These are phyloP conservation scores for Pseudomyrmex gracilis DNA, from an alignment of 1,140 invertebrate species.

Conservation along the genomic window DNA sequence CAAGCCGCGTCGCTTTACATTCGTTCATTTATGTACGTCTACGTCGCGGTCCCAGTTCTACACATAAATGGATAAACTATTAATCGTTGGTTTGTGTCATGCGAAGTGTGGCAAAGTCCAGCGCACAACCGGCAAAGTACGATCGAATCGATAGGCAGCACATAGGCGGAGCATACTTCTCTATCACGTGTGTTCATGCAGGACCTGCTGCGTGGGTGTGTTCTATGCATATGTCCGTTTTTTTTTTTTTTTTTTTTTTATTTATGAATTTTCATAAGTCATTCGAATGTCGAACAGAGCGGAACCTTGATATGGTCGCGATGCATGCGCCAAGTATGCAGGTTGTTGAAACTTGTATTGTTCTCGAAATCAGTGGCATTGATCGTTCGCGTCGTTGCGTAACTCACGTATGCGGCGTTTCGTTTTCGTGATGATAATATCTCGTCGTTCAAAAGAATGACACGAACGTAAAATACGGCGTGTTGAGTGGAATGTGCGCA, in stretches of 20 bases:
- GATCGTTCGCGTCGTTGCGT: constrained; percentile 15
- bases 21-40: constrained; percentile 5
- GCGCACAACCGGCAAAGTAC: neutral
- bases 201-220: constrained; percentile 17
- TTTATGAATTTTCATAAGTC: constrained; percentile 45
- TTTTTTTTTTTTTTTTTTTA: neutral
- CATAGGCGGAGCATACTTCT: neutral
- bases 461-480: constrained; percentile 8
- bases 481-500: constrained; percentile 5
- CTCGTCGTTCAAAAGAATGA: constrained; percentile 1
- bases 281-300: constrained; percentile 6
- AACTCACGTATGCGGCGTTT: constrained; percentile 6
- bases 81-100: constrained; percentile 53
- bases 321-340: neutral
- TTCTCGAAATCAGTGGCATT: constrained; percentile 8
- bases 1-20: constrained; percentile 24
- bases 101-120: constrained; percentile 24
- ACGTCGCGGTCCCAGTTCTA: constrained; percentile 5
- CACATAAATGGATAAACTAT: constrained; percentile 66
- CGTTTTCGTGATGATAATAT: neutral
- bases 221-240: neutral
- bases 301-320: constrained; percentile 9
- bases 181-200: constrained; percentile 22
- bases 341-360: constrained; percentile 36
- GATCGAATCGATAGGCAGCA: constrained; percentile 40